Percentiles rank a stretch among this genome's conserved stretches.
phyloP scores from a whole-genome alignment of 2,113 vertebrate species.

The Mastomys coucha region DNA sequence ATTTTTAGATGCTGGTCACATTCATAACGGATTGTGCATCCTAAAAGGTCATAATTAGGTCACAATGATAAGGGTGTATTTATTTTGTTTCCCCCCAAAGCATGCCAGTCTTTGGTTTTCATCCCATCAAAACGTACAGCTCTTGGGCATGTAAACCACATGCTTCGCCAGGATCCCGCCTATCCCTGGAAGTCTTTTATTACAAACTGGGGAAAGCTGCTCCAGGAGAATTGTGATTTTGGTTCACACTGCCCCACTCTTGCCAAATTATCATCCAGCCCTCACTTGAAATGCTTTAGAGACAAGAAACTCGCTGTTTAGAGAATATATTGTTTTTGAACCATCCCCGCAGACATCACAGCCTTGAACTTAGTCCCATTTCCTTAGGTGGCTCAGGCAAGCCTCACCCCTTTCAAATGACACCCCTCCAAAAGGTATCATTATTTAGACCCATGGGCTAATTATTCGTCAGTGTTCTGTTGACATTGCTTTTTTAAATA shows the following conservation, averaged over 20 bases:
- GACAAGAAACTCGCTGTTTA: background rate
- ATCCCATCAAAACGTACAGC: background rate
- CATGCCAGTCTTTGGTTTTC: background rate
- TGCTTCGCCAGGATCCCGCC: background rate
- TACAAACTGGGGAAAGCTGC: background rate
- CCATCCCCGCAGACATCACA: background rate
- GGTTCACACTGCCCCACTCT: background rate
- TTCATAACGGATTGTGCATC: slow-evolving; percentile 17
- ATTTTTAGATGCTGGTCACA: background rate
- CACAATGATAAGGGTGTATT: background rate
- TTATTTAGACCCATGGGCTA: background rate
- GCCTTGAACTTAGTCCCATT: background rate
- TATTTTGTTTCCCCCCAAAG: background rate
- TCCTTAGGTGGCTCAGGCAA: background rate
- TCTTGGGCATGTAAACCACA: background rate
- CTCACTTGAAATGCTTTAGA: background rate
- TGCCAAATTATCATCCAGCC: background rate
- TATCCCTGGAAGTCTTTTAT: background rate
- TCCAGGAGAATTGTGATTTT: background rate
- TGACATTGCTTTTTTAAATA: background rate
- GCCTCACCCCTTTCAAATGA: background rate
- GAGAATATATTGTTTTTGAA: background rate
- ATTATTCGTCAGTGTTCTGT: background rate
- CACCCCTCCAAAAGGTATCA: background rate
- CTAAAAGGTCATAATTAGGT: background rate